A percentile compares a stretch with the other conserved stretches of the same genome.
These are phyloP conservation scores for Cirrhinus molitorella DNA, from an alignment of 2,797 vertebrate genomes.

Conservation along the genomic window DNA sequence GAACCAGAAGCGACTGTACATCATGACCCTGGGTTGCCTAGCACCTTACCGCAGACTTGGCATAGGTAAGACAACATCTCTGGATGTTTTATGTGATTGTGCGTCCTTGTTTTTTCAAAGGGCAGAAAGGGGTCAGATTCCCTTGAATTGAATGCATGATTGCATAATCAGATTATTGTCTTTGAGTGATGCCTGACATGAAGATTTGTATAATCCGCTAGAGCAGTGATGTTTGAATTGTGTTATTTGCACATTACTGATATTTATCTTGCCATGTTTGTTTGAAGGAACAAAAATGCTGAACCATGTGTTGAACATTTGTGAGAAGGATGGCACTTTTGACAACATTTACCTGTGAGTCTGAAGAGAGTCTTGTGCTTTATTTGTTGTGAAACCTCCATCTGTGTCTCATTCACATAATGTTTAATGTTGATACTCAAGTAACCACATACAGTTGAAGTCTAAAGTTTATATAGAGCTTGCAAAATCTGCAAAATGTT, in stretches of 20 bases:
- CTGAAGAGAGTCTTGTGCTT: slow-evolving; percentile 7
- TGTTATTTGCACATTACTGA: slow-evolving; percentile 9
- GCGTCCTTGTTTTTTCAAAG: neutral
- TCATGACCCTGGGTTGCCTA: slow-evolving; percentile 99
- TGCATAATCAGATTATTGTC: slow-evolving; percentile 24
- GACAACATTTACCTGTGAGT: slow-evolving; percentile 99
- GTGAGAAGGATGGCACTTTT: slow-evolving; percentile 99
- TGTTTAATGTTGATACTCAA: slow-evolving; percentile 19
- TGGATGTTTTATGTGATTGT: neutral
- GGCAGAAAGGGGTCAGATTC: neutral
- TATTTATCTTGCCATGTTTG: slow-evolving; percentile 29
- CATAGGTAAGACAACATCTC: slow-evolving; percentile 85
- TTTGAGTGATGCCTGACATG: neutral
- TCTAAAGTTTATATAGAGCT: too few relatives aligned
- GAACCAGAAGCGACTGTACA: slow-evolving; percentile 99
- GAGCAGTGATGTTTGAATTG: slow-evolving; percentile 7
- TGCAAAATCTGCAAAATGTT: too few relatives aligned
- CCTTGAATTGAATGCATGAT: neutral
- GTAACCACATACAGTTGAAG: neutral
- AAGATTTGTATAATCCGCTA: slow-evolving; percentile 5
- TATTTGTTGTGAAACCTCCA: slow-evolving; percentile 17
- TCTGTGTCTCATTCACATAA: slow-evolving; percentile 29
- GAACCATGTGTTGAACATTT: slow-evolving; percentile 99
- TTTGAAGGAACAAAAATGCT: slow-evolving; percentile 97
- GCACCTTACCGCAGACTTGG: slow-evolving; percentile 98